phyloP scores from a whole-genome alignment of 2,888 invertebrate genomes.

The Cyaniris semiargus region DNA sequence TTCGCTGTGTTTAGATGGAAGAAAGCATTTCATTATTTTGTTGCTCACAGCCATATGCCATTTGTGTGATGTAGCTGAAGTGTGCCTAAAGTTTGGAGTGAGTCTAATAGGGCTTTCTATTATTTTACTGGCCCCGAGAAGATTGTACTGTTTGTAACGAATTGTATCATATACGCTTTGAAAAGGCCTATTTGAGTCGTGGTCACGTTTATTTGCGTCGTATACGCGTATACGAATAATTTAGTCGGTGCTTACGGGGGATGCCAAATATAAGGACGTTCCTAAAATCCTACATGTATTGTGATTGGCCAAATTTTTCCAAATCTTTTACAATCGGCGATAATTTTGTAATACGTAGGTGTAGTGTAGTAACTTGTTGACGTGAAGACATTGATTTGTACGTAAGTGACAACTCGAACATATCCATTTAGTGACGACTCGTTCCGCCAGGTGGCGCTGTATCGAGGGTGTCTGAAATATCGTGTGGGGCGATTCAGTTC shows the following conservation, averaged over 20 bases:
- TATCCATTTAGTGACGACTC: slow-evolving; percentile 49
- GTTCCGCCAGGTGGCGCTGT: slow-evolving; percentile 42
- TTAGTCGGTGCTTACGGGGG: slow-evolving; percentile 37
- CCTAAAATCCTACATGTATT: slow-evolving; percentile 28
- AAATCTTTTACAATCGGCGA: slow-evolving; percentile 29
- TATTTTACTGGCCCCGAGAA: neutral
- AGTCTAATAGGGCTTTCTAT: neutral
- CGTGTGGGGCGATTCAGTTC: neutral
- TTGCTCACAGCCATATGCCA: neutral
- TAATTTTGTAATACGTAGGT: slow-evolving; percentile 22
- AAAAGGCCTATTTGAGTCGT: neutral
- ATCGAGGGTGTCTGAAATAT: neutral
- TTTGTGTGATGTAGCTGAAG: neutral
- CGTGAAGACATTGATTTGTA: slow-evolving; percentile 45
- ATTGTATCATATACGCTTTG: neutral
- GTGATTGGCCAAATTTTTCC: slow-evolving; percentile 36
- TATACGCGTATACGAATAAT: slow-evolving; percentile 18
- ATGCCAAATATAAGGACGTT: slow-evolving; percentile 40
- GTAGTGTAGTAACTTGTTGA: slow-evolving; percentile 52
- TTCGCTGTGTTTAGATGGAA: neutral
- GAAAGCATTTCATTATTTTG: neutral
- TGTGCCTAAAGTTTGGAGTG: neutral
- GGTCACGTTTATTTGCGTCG: neutral
- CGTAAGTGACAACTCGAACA: slow-evolving; percentile 53
- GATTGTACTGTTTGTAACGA: neutral